Percentiles rank a stretch among this genome's conserved stretches.
phyloP scores from a whole-genome alignment of 2,113 vertebrate genomes.

The Cervus canadensis region DNA sequence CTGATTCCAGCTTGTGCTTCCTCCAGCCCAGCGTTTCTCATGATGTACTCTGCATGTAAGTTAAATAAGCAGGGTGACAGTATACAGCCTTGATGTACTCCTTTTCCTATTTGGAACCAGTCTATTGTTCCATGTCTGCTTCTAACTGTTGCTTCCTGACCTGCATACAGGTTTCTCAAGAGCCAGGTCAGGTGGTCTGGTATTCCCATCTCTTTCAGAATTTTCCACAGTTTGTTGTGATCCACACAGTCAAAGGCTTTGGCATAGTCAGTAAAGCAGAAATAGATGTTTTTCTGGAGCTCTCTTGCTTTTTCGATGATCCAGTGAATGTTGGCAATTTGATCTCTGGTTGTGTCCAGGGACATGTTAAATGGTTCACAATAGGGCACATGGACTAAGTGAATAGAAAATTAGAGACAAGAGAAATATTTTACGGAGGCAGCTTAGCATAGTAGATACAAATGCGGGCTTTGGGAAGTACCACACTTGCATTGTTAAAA shows the following conservation, averaged over 20 bases:
- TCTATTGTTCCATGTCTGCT: neutral
- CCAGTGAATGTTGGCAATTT: neutral
- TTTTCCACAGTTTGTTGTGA: neutral
- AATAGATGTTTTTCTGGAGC: neutral
- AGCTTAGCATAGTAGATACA: neutral
- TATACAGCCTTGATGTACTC: neutral
- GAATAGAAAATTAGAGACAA: conserved; percentile 16
- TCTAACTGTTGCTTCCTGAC: neutral
- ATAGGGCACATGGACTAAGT: neutral
- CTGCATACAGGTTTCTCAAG: neutral
- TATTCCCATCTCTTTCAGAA: neutral
- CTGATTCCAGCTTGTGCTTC: neutral
- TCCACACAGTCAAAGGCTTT: neutral
- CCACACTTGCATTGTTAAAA: neutral
- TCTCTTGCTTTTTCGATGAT: neutral
- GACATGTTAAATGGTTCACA: conserved; percentile 11
- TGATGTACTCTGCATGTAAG: neutral
- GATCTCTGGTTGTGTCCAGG: neutral
- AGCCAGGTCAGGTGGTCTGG: neutral
- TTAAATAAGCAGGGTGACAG: neutral
- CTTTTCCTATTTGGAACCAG: neutral
- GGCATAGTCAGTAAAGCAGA: neutral
- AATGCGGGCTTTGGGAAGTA: neutral
- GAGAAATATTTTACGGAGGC: neutral
- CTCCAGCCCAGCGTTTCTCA: neutral